Conservation (phyloP, 2,113 vertebrate genomes). For the Labrus mixtus region DNA sequence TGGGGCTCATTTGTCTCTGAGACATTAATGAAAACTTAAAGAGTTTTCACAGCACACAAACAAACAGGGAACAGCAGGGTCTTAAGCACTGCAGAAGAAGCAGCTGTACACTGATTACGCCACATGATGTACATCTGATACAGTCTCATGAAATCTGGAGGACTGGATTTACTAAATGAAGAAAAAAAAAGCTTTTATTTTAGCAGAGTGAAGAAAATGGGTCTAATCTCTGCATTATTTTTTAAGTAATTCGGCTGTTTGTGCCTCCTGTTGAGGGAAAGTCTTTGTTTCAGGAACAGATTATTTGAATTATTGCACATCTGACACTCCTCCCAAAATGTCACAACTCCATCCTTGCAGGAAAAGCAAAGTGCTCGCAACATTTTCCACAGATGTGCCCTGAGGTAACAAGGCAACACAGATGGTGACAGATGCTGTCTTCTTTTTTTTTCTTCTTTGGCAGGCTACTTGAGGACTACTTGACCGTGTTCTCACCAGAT, state of each 20-base stretch:
- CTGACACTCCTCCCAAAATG: not conserved
- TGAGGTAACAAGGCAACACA: constrained; percentile 27
- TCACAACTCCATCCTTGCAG: not conserved
- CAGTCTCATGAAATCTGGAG: constrained; percentile 6
- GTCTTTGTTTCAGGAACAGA: not conserved
- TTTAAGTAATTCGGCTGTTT: not conserved
- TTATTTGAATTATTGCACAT: not conserved
- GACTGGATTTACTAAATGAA: not conserved
- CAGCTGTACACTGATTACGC: constrained; percentile 16
- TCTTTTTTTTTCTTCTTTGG: constrained; percentile 10
- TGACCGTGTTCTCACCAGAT: constrained; percentile 87
- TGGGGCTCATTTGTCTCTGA: constrained; percentile 31
- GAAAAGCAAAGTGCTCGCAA: constrained; percentile 22
- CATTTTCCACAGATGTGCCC: constrained; percentile 43
- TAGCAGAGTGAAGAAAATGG: not conserved
- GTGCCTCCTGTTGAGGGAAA: not conserved
- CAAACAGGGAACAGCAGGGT: constrained; percentile 48
- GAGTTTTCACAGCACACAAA: constrained; percentile 43
- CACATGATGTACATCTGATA: not conserved
- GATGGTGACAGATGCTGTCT: not conserved
- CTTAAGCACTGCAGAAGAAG: not conserved
- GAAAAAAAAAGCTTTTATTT: not conserved
- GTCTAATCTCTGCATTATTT: not conserved
- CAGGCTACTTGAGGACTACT: not conserved
- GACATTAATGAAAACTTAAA: constrained; percentile 45